Evolutionary conservation across 2,113 vertebrate genomes (phyloP).

Genomic region (Pantherophis guttatus): DNA sequence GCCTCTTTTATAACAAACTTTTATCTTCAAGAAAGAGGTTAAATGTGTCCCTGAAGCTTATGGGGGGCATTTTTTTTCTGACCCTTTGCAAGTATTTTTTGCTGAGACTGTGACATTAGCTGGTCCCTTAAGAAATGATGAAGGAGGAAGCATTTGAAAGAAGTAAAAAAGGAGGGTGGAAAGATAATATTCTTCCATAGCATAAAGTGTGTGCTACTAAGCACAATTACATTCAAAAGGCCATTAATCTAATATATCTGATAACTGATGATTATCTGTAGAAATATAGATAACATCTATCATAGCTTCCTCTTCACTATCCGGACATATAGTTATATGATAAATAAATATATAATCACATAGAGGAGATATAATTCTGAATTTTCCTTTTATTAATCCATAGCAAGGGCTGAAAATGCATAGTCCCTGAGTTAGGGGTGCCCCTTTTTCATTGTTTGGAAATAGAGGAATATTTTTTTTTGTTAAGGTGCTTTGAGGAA

Average conservation of each 20-base stretch:
- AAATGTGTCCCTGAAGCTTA: background rate
- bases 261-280: background rate
- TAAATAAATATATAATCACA: background rate
- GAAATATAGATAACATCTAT: background rate
- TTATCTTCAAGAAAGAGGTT: slow-evolving; percentile 1
- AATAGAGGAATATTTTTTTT: background rate
- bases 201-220: background rate
- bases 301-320: background rate
- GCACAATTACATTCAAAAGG: background rate
- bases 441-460: background rate
- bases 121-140: background rate
- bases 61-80: slow-evolving; percentile 8
- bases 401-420: background rate
- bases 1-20: background rate
- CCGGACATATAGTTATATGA: background rate
- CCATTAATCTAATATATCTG: background rate
- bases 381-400: background rate
- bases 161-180: slow-evolving; percentile 5
- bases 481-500: background rate
- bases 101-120: slow-evolving; percentile 2
- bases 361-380: background rate
- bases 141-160: background rate
- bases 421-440: background rate
- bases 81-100: slow-evolving; percentile 22
- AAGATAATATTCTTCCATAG: background rate